phyloP scores from a whole-genome alignment of 2,888 invertebrate species.

The Pammene aurita region DNA sequence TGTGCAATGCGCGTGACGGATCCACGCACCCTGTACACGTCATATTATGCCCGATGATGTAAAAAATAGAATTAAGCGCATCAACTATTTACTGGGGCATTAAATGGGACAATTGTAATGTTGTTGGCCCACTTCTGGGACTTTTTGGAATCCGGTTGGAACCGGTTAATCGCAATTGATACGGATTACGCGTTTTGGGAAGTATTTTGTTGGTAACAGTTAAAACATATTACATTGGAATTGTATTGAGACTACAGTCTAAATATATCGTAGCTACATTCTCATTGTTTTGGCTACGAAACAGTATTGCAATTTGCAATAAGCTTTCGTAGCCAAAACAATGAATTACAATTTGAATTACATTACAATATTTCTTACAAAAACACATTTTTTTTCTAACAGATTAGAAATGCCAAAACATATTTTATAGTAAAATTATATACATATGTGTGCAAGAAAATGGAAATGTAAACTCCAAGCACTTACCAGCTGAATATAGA shows the following conservation, averaged over 20 bases:
- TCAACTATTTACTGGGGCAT: constrained; percentile 67
- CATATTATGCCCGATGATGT: constrained; percentile 63
- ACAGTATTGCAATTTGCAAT: too few species aligned
- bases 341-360: too few species aligned
- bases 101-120: constrained; percentile 67
- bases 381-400: too few species aligned
- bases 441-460: too few species aligned
- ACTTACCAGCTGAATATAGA: too few species aligned
- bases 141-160: constrained; percentile 39
- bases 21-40: constrained; percentile 64
- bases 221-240: background rate
- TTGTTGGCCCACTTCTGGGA: constrained; percentile 50
- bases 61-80: constrained; percentile 74
- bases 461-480: too few species aligned
- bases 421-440: too few species aligned
- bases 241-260: background rate
- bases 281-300: too few species aligned
- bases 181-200: constrained; percentile 32
- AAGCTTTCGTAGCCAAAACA: too few species aligned
- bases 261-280: too few species aligned
- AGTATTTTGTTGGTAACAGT: constrained; percentile 19
- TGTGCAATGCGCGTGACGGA: constrained; percentile 70
- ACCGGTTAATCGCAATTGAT: constrained; percentile 44
- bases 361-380: too few species aligned
- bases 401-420: too few species aligned